A percentile compares a stretch with the other conserved stretches of the same genome.
phyloP scores from a whole-genome alignment of 2,113 vertebrate species.

The Scomber scombrus region DNA sequence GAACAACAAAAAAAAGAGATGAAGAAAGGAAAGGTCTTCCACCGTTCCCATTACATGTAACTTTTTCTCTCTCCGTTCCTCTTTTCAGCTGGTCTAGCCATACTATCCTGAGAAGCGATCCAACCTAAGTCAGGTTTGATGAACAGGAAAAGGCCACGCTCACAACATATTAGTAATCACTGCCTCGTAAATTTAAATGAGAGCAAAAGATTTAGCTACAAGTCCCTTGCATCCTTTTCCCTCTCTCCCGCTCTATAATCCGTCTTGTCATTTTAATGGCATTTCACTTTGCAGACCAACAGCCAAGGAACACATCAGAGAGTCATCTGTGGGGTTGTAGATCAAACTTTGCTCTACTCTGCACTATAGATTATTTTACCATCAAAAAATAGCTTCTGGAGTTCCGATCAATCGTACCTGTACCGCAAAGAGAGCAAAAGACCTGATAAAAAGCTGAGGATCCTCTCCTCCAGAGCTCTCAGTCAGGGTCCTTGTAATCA shows the following conservation, averaged over 20 bases:
- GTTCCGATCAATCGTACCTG: conserved; percentile 31
- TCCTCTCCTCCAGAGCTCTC: not conserved
- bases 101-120: not conserved
- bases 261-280: conserved; percentile 48
- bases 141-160: conserved; percentile 16
- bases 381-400: conserved; percentile 18
- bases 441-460: not conserved
- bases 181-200: conserved; percentile 43
- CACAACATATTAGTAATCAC: conserved; percentile 24
- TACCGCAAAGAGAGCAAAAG: conserved; percentile 10
- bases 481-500: not conserved
- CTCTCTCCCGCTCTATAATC: conserved; percentile 13
- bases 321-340: conserved; percentile 37
- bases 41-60: not conserved
- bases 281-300: conserved; percentile 48
- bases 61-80: not conserved
- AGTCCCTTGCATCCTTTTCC: conserved; percentile 15
- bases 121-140: not conserved
- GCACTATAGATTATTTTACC: conserved; percentile 41
- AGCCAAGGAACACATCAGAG: conserved; percentile 54
- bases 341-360: conserved; percentile 44
- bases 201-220: conserved; percentile 39
- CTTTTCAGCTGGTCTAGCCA: conserved; percentile 6
- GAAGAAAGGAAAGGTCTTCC: not conserved
- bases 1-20: not conserved